These are phyloP conservation scores for Pachydiplax longipennis DNA, from an alignment of 2,888 invertebrate genomes.

Conservation along the genomic window DNA sequence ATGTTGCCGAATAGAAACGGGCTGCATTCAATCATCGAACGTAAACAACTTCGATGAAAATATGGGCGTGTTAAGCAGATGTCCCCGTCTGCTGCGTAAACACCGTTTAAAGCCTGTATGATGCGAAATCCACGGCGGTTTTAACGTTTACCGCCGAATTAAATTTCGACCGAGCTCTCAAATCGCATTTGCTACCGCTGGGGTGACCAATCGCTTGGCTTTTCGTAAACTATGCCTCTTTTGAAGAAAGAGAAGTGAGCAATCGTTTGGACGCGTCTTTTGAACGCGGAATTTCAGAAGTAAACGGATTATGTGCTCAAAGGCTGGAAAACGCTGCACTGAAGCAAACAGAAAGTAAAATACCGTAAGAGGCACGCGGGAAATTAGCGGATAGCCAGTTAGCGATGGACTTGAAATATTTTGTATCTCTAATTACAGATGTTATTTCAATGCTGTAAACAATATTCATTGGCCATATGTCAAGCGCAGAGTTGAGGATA, in stretches of 20 bases:
- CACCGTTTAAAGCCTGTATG: slow-evolving; percentile 18
- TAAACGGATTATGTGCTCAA: not conserved
- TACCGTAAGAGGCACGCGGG: too few species aligned
- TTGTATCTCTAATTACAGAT: too few species aligned
- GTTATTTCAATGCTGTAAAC: too few species aligned
- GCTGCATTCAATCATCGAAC: slow-evolving; percentile 8
- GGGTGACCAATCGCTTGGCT: not conserved
- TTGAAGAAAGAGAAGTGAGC: not conserved
- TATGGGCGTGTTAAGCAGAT: not conserved
- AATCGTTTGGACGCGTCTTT: not conserved
- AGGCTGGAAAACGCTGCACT: not conserved
- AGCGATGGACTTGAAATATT: not conserved
- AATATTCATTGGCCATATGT: too few species aligned
- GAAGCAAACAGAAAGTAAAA: not conserved
- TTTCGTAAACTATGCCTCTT: not conserved
- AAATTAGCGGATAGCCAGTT: too few species aligned
- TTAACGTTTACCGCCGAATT: not conserved
- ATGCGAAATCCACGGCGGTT: not conserved
- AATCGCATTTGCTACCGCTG: not conserved
- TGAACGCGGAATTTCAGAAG: not conserved
- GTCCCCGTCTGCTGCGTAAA: not conserved
- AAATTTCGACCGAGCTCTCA: not conserved
- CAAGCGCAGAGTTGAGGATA: too few species aligned
- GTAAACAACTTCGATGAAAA: slow-evolving; percentile 18
- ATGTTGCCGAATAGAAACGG: not conserved